Conservation (phyloP, 2,888 invertebrate species). For the Melanostoma scalare region DNA sequence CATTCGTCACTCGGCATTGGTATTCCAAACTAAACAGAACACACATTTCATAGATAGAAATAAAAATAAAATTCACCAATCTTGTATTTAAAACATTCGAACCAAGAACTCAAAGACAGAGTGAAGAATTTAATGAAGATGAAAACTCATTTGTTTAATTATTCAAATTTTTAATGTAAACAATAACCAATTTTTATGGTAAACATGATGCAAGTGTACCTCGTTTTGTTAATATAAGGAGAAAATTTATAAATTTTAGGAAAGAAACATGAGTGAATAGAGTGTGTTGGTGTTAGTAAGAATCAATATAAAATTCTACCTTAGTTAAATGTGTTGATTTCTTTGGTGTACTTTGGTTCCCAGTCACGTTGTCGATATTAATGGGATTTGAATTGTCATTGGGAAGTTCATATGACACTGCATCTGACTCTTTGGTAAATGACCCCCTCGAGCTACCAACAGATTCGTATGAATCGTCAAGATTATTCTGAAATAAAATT, state of each 20-base stretch:
- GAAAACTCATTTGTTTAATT: constrained; percentile 28
- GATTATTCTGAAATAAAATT: constrained; percentile 40
- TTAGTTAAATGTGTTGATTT: constrained; percentile 77
- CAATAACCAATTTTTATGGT: constrained; percentile 15
- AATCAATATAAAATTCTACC: constrained; percentile 81
- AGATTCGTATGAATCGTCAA: constrained; percentile 65
- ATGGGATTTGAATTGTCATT: constrained; percentile 74
- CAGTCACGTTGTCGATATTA: constrained; percentile 46
- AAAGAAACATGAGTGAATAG: background rate
- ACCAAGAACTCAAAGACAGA: constrained; percentile 1
- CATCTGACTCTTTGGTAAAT: constrained; percentile 60
- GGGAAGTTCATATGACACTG: constrained; percentile 79
- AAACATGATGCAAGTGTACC: constrained; percentile 30
- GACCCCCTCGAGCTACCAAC: constrained; percentile 49
- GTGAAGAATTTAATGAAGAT: constrained; percentile 31
- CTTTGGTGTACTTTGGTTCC: constrained; percentile 80
- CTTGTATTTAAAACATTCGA: background rate
- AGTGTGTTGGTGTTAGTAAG: constrained; percentile 74
- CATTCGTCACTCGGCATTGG: constrained; percentile 43
- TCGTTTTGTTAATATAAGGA: constrained; percentile 28
- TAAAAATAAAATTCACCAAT: constrained; percentile 32
- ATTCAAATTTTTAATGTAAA: constrained; percentile 52
- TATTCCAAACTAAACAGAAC: constrained; percentile 57
- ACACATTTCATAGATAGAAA: constrained; percentile 40
- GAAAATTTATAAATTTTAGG: background rate